Percentiles rank a stretch among this genome's conserved stretches.
These are phyloP conservation scores for Scotopteryx bipunctaria DNA, from an alignment of 2,888 invertebrate species.

Conservation along the genomic window DNA sequence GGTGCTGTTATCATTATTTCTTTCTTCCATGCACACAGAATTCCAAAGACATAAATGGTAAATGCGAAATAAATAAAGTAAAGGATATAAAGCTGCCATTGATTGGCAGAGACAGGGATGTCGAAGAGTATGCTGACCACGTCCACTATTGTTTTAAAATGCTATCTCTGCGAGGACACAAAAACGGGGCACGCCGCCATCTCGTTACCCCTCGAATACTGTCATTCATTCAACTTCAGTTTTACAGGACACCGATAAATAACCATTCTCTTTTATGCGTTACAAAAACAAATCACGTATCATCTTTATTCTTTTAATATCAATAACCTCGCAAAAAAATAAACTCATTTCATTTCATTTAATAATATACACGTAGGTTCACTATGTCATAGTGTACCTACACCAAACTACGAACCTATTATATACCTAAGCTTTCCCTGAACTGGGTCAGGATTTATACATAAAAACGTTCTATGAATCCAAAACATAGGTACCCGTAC, in stretches of 20 bases:
- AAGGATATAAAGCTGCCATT: constrained; percentile 36
- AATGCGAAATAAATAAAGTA: constrained; percentile 23
- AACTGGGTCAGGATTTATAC: no score
- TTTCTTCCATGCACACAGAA: constrained; percentile 4
- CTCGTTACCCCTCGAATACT: constrained; percentile 50
- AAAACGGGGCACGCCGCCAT: constrained; percentile 48
- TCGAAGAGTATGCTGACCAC: constrained; percentile 58
- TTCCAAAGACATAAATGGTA: constrained; percentile 12
- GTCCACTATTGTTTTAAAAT: constrained; percentile 70
- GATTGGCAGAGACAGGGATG: constrained; percentile 56
- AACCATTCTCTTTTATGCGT: constrained; percentile 9
- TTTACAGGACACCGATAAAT: constrained; percentile 24
- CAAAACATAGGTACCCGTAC: no score
- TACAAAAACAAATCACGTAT: constrained; percentile 39
- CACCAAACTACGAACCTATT: no score
- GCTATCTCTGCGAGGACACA: constrained; percentile 53
- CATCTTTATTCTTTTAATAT: not conserved
- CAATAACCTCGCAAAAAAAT: no score
- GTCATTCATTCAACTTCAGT: constrained; percentile 40
- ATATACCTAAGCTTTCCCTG: no score
- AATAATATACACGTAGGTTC: no score
- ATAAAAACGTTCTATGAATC: no score
- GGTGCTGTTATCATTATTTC: not conserved
- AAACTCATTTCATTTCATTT: no score
- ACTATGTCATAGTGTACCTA: no score